Percentiles rank a stretch among this genome's conserved stretches.
These are phyloP conservation scores for Lasioglossum marginatum DNA, from an alignment of 2,888 invertebrate genomes.

Conservation along the genomic window DNA sequence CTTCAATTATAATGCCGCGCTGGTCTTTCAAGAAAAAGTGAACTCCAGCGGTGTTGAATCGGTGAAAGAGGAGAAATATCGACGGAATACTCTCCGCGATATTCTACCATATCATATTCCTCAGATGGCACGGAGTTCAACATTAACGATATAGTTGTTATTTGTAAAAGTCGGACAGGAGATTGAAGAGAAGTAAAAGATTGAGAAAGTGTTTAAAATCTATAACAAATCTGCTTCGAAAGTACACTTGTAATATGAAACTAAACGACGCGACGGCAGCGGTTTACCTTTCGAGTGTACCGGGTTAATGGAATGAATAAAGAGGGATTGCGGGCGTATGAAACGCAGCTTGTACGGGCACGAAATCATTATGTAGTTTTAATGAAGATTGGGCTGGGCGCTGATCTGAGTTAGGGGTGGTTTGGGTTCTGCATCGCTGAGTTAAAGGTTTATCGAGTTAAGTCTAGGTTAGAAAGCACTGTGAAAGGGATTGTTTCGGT, in stretches of 20 bases:
- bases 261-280: neutral
- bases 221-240: no score
- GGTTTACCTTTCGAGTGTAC: neutral
- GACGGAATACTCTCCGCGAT: neutral
- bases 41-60: neutral
- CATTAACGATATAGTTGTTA: neutral
- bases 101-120: neutral
- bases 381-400: neutral
- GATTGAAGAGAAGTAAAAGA: neutral
- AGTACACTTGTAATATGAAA: neutral
- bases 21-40: neutral
- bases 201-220: neutral
- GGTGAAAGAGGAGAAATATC: neutral
- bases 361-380: constrained; percentile 5
- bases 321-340: neutral
- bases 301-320: neutral
- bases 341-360: no score
- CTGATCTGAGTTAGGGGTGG: neutral
- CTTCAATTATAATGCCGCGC: neutral
- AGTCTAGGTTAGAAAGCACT: neutral
- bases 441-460: neutral
- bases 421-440: neutral
- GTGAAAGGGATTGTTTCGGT: neutral
- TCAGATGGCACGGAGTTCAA: neutral
- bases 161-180: neutral